phyloP scores from a whole-genome alignment of 2,888 invertebrate species.

The Pterostichus niger region DNA sequence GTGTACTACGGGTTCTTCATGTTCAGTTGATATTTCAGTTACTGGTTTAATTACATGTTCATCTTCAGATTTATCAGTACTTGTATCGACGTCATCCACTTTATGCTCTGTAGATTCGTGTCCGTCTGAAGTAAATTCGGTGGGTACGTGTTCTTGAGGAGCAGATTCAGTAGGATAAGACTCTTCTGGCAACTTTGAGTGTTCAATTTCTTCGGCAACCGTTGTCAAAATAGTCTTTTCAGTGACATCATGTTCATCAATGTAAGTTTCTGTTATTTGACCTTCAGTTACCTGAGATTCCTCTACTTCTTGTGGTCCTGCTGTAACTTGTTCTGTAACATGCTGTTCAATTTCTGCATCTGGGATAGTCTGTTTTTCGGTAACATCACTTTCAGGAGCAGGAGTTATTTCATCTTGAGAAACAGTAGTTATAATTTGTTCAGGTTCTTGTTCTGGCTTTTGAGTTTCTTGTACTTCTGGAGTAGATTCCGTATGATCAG shows the following conservation, averaged over 20 bases:
- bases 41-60: background rate
- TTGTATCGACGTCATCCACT: background rate
- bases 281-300: constrained; percentile 60
- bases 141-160: constrained; percentile 55
- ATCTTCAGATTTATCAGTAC: constrained; percentile 23
- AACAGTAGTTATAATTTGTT: constrained; percentile 1
- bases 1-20: constrained; percentile 49
- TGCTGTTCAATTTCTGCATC: constrained; percentile 68
- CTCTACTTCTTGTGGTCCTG: constrained; percentile 66
- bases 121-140: background rate
- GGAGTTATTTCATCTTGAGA: constrained; percentile 20
- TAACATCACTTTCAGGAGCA: constrained; percentile 54
- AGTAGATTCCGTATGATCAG: constrained; percentile 68
- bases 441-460: constrained; percentile 45
- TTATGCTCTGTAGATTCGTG: background rate
- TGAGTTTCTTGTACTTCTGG: constrained; percentile 69
- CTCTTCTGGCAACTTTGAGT: constrained; percentile 54
- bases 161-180: constrained; percentile 38
- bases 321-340: constrained; percentile 69
- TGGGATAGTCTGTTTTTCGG: constrained; percentile 65
- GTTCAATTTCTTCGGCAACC: constrained; percentile 54
- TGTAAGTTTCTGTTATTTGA: constrained; percentile 41
- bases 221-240: constrained; percentile 37
- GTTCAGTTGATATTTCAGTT: background rate
- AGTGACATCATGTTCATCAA: constrained; percentile 44